phyloP scores from a whole-genome alignment of 2,888 invertebrate species.

The Cephus pulcher region DNA sequence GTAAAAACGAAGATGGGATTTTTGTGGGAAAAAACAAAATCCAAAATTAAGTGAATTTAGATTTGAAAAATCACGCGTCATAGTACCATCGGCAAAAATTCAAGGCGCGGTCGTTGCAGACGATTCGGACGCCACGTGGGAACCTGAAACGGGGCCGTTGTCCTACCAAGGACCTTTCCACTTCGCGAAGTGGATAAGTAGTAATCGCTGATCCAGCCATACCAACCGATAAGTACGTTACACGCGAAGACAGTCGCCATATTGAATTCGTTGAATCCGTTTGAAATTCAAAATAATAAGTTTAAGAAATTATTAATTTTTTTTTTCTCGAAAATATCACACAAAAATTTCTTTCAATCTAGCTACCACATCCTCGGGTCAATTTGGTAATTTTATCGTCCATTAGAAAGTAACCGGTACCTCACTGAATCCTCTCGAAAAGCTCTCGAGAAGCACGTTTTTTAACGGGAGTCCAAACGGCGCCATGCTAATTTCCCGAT shows the following conservation, averaged over 20 bases:
- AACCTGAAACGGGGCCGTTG: neutral
- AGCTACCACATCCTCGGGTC: too few species aligned
- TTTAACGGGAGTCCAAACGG: neutral
- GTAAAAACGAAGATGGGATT: neutral
- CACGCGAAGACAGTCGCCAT: neutral
- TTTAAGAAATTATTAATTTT: too few species aligned
- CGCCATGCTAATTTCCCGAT: conserved; percentile 26
- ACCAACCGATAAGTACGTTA: neutral
- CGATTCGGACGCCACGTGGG: neutral
- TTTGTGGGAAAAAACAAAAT: too few species aligned
- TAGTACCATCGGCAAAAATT: neutral
- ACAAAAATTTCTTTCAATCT: too few species aligned
- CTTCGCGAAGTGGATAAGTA: neutral
- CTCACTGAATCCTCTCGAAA: neutral
- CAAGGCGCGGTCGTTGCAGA: neutral
- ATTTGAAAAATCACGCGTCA: too few species aligned
- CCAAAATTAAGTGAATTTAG: too few species aligned
- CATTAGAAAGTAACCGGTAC: neutral
- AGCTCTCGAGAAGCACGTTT: neutral
- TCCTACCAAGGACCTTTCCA: neutral
- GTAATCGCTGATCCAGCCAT: neutral
- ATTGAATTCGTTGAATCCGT: neutral
- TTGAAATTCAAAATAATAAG: too few species aligned
- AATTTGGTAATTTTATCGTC: neutral
- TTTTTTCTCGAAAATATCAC: fast-evolving